These are phyloP conservation scores for Colletes latitarsis DNA, from an alignment of 1,140 invertebrate species.

Conservation along the genomic window DNA sequence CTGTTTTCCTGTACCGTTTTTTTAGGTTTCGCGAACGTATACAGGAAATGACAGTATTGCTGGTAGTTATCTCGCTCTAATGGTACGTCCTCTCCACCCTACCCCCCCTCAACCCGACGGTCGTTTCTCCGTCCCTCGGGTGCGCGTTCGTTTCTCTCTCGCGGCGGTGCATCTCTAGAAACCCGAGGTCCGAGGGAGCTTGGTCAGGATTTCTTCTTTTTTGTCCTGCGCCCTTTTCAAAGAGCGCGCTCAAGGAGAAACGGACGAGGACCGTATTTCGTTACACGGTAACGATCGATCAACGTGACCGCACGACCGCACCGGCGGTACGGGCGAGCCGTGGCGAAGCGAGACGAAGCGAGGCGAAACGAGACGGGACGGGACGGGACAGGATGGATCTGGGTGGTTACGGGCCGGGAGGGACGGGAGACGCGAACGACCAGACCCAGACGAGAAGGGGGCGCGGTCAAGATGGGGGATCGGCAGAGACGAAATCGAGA, in stretches of 20 bases:
- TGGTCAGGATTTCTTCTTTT: slow-evolving; percentile 60
- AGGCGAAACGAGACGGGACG: slow-evolving; percentile 9
- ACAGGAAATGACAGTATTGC: slow-evolving; percentile 51
- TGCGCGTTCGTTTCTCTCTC: not conserved
- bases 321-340: slow-evolving; percentile 48
- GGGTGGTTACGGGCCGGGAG: slow-evolving; percentile 24
- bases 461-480: slow-evolving; percentile 56
- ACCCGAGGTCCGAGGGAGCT: slow-evolving; percentile 50
- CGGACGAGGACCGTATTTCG: slow-evolving; percentile 64
- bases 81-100: not conserved
- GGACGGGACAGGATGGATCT: slow-evolving; percentile 28
- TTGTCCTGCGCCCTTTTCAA: slow-evolving; percentile 66
- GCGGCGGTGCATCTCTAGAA: slow-evolving; percentile 56
- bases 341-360: slow-evolving; percentile 29
- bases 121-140: not conserved
- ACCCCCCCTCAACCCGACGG: not conserved
- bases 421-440: slow-evolving; percentile 20
- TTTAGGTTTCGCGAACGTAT: slow-evolving; percentile 28
- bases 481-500: slow-evolving; percentile 39
- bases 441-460: slow-evolving; percentile 47
- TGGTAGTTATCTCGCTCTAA: slow-evolving; percentile 34
- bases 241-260: slow-evolving; percentile 67
- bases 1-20: not conserved
- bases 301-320: slow-evolving; percentile 68
- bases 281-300: slow-evolving; percentile 69